Base-by-base conservation (phyloP, 64 coral and sea anemone species). In the Pocillopora damicornis region DNA sequence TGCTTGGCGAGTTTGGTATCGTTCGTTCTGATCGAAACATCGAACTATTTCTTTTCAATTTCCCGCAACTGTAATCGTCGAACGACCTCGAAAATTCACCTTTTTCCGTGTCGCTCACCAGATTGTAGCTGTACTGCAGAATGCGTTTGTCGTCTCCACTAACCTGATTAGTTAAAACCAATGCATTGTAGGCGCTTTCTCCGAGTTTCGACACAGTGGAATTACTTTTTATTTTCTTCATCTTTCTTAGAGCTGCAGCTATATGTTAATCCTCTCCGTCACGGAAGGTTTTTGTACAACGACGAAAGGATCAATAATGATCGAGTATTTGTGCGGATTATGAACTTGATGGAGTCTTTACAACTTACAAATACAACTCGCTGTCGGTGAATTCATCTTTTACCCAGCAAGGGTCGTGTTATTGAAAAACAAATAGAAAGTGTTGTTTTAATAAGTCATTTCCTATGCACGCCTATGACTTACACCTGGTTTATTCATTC, bases 181-280 rank as follows among this genome's bases (percentile, higher is more conserved):
- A n/a, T 15, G 81, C 81, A 14, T 85, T 85, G 63, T 85, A 85
- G 4, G 81, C 81, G 65, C 81, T 85, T 42, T 85, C 81, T 13
- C 81, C 81, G 18, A 85, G 81, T 58, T 73, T 85, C 5, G 81
- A 71, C 37, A 85, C 56, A 0, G 81, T 38, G 15, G 81, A 73
- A 25, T 73, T 25, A 20, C 11, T 85, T 13, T 71, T 71, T 1
- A 8, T 11, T 7, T n/a, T 38, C 81, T 73, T 51, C 81, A 85
- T 85, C 15, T 2, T n/a, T 6, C 37, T 18, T 36, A 22, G 2
- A 20, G 20, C 18, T 14, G 36, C 1, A 25, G 20, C 16, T 22
- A 10, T 65, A 18, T 37, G 38, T 14, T 22, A 14, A 4, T 9
- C 30, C 22, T 67, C 30, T 5, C 61, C 17, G 60, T 42, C 67